Evolutionary conservation across 1,140 invertebrate genomes (phyloP), one percentile per base, ranked within the genome.

Genomic region (Drosophila arizonae): DNA sequence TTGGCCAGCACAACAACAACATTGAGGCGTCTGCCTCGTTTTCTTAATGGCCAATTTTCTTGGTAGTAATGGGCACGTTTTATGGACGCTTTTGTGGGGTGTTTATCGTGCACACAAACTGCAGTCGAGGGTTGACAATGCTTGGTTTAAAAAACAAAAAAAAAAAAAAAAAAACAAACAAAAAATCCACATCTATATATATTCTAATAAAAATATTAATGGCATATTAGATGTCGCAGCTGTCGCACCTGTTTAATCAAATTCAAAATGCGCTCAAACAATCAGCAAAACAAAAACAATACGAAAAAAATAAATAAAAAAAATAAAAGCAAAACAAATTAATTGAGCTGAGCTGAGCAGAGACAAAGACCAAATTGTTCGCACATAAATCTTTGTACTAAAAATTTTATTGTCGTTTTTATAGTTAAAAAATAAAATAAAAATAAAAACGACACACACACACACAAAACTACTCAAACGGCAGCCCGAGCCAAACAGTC

Each of bases 51-150:
- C 72, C 90, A 91, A 91, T 91, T 91, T 91, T 82, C 77, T 87
- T 90, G 76, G 76, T 73, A 85, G 82, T 90, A 91, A 91, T 91
- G 86, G 84, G 74, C 85, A 88, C 86, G 86, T 91, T 91, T 90
- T 88, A 90, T 90, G 87, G 72, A 88, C 90, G 75, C 84, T 88
- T 91, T 91, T 91, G 90, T 91, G 90, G 90, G 90, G 90, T 91
- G 90, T 91, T 90, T 90, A 90, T 87, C 67, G 76, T 73, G 69
- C 64, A 73, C 72, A 73, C 77, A 63, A 65, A 56, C 5, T 58
- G 70, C 57, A 63, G 24, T 45, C 17, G 63, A 43, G 72, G 72
- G 58, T 74, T 64, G 67, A 75, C 72, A 69, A 52, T 70, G 24
- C 30, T 26, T 33, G 52, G 43, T 73, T 56, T 21, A 56, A 43